Percentiles rank a stretch among this genome's conserved stretches.
Evolutionary conservation across 2,113 vertebrate species (phyloP).

Genomic region (Brachypteracias leptosomus): DNA sequence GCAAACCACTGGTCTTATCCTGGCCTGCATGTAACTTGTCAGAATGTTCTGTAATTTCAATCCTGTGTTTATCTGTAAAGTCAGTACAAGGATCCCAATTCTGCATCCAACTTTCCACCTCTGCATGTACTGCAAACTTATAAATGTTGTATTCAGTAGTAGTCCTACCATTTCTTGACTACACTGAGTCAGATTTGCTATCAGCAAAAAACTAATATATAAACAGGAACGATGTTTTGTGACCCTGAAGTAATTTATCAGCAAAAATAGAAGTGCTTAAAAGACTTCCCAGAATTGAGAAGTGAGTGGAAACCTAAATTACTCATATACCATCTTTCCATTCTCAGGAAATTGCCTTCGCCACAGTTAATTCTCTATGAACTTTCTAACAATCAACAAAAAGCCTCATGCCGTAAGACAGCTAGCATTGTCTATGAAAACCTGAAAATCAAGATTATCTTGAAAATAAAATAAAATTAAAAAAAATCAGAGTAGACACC

Average conservation of each 20-base stretch:
- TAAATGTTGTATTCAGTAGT: conserved; percentile 2
- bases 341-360: neutral
- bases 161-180: neutral
- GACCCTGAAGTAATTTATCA: neutral
- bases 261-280: neutral
- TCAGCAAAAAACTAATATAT: neutral
- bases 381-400: neutral
- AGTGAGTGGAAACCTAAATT: neutral
- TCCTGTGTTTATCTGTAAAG: conserved; percentile 34
- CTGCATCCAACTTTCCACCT: neutral
- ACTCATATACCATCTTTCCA: neutral
- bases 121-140: conserved; percentile 1
- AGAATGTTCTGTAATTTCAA: neutral
- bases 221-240: neutral
- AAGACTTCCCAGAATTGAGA: neutral
- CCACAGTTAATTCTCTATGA: neutral
- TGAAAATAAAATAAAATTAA: neutral
- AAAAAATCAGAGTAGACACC: neutral
- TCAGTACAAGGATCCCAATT: neutral
- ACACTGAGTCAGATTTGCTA: neutral
- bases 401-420: neutral
- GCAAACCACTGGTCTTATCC: neutral
- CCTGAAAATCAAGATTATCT: neutral
- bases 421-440: neutral
- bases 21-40: neutral